Percentiles rank a stretch among this genome's conserved stretches.
Conservation (phyloP, 2,113 vertebrate species). For the Hemiscyllium ocellatum region DNA sequence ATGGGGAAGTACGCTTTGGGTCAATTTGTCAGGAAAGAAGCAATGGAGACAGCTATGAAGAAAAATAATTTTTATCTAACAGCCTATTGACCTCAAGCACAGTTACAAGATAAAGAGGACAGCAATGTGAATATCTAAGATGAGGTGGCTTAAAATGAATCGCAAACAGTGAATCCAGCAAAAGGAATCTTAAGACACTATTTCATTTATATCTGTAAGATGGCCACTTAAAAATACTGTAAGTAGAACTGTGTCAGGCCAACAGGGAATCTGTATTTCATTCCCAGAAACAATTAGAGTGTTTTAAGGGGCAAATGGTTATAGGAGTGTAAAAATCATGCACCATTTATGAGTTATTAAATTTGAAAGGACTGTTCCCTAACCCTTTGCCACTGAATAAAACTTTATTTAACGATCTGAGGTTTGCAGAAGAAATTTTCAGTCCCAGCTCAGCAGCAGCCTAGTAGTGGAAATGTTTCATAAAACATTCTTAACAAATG, state of each 20-base stretch:
- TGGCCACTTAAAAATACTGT: constrained; percentile 29
- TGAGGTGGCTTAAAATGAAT: neutral
- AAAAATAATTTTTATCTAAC: constrained; percentile 33
- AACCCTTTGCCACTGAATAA: constrained; percentile 46
- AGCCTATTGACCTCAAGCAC: constrained; percentile 17
- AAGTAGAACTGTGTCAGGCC: constrained; percentile 35
- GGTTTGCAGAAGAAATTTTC: constrained; percentile 55
- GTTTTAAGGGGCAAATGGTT: constrained; percentile 38
- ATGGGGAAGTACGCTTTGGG: neutral
- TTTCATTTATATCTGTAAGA: constrained; percentile 28
- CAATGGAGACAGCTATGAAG: constrained; percentile 14
- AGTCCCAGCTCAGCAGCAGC: constrained; percentile 58
- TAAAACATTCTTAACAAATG: constrained; percentile 78
- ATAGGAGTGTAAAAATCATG: constrained; percentile 33
- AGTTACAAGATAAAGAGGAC: constrained; percentile 34
- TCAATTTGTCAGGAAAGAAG: constrained; percentile 30
- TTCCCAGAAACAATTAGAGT: constrained; percentile 32
- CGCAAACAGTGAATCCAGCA: neutral
- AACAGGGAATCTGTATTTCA: constrained; percentile 28
- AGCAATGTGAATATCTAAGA: constrained; percentile 33
- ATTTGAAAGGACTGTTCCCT: constrained; percentile 38
- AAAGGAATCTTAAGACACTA: constrained; percentile 10
- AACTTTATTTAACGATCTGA: constrained; percentile 62
- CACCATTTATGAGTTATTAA: constrained; percentile 38
- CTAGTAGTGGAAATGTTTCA: constrained; percentile 68